Percentiles rank a stretch among this genome's conserved stretches.
phyloP scores from a whole-genome alignment of 2,113 vertebrate species.

The Plestiodon gilberti region DNA sequence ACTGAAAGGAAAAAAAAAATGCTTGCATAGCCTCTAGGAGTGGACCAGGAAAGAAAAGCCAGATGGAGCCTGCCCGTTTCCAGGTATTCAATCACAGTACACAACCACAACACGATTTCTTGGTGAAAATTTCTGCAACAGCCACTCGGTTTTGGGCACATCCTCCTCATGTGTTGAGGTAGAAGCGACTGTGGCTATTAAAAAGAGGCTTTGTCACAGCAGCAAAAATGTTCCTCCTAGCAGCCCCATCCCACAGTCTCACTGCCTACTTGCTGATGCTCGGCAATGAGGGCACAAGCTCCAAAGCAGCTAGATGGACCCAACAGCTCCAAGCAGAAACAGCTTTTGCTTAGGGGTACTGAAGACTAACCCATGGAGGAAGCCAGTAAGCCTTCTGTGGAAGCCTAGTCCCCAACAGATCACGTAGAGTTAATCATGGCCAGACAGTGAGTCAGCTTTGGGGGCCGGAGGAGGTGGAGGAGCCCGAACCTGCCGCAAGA shows the following conservation, averaged over 20 bases:
- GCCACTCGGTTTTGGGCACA: not conserved
- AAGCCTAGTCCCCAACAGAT: not conserved
- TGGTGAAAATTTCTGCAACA: not conserved
- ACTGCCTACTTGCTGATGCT: not conserved
- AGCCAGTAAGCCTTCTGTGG: not conserved
- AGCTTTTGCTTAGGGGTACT: not conserved
- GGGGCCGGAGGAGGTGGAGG: constrained; percentile 74
- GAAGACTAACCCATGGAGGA: not conserved
- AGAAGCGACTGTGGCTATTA: not conserved
- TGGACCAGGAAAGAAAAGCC: no score
- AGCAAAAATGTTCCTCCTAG: not conserved
- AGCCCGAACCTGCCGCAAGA: constrained; percentile 71
- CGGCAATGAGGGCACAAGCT: not conserved
- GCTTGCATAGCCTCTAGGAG: not conserved
- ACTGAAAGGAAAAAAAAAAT: not conserved
- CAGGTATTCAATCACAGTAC: not conserved
- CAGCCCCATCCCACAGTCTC: not conserved
- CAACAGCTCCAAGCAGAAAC: constrained; percentile 18
- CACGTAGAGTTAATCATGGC: constrained; percentile 43
- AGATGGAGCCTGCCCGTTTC: not conserved
- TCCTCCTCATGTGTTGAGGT: not conserved
- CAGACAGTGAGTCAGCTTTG: constrained; percentile 41
- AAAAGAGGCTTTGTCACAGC: not conserved
- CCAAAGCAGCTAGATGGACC: not conserved
- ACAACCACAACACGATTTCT: not conserved